Evolutionary conservation across 2,113 vertebrate species (phyloP), one percentile per base, ranked within the genome.

Genomic region (Pteropus alecto): DNA sequence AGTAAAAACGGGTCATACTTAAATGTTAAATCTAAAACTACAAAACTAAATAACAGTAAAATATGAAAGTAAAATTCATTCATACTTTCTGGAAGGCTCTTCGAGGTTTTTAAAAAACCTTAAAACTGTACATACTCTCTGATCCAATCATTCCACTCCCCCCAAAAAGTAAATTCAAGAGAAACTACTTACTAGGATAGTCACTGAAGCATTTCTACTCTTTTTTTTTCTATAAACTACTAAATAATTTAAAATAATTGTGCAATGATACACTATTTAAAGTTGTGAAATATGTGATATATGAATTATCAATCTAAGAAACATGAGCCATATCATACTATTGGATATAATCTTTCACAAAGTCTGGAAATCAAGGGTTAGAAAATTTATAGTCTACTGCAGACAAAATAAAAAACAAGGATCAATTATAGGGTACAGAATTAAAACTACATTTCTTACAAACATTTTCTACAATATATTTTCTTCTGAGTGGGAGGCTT

Each of bases 221-320:
- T 18, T 63, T 70, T 67, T 19, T 71, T 81, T 71, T 81, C 51
- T 60, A 22, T 35, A 67, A 73, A 90, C 48, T 74, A n/a, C 60
- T 67, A 79, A 61, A 60, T 63, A 85, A 60, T 51, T 30, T 38
- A 76, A 58, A 92, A 56, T 26, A 73, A 81, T 77, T 68, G 28
- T 28, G 28, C 6, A 76, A 30, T 1, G 2, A 22, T 70, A 70
- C 2, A 51, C 6, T 58, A 63, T 61, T 71, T 87, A 70, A 84
- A 54, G 10, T 3, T 78, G 43, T 70, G 13, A 78, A 56, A 73
- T 48, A 85, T 38, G 7, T 79, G 81, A 51, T 48, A 28, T 33
- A 74, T n/a, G 26, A 94, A 91, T 74, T 81, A 82, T 28, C 76
- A 87, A 76, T 54, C n/a, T 60, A 91, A 92, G 48, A 87, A 86